Evolutionary conservation across 2,888 invertebrate species (phyloP).

Genomic region (Protonemura montana): DNA sequence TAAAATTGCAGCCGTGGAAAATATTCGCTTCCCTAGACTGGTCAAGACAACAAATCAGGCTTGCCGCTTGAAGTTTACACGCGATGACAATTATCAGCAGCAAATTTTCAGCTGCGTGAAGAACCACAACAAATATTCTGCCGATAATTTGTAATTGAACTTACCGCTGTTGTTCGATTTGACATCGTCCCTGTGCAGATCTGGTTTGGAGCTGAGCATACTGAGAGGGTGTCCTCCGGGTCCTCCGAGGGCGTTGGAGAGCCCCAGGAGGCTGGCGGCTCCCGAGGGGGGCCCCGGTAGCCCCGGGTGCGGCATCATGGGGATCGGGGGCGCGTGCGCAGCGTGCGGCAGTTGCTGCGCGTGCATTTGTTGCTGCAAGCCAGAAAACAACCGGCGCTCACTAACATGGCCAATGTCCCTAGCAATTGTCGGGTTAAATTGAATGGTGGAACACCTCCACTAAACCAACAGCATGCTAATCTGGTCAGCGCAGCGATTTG

Average conservation of each 20-base stretch:
- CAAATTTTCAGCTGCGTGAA: too few relatives aligned
- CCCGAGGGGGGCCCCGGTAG: conserved; percentile 65
- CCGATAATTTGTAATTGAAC: conserved; percentile 53
- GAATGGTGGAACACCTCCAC: neutral
- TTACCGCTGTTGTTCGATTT: conserved; percentile 79
- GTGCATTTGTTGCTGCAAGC: conserved; percentile 88
- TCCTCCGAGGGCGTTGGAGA: conserved; percentile 67
- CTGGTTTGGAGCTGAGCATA: conserved; percentile 79
- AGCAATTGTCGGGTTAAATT: neutral
- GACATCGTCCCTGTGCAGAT: conserved; percentile 77
- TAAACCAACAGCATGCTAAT: neutral
- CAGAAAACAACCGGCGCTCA: conserved; percentile 30
- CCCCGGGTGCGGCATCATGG: conserved; percentile 74
- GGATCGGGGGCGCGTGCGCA: conserved; percentile 73
- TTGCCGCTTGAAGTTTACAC: too few relatives aligned
- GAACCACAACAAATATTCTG: too few relatives aligned
- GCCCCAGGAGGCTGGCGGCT: conserved; percentile 63
- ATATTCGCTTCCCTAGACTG: too few relatives aligned
- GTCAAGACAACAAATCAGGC: too few relatives aligned
- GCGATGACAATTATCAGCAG: too few relatives aligned
- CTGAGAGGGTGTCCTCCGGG: conserved; percentile 78
- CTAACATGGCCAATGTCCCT: neutral
- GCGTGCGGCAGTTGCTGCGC: conserved; percentile 82
- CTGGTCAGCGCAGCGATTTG: neutral
- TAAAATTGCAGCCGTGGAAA: too few relatives aligned